These are phyloP conservation scores for Alfaro cultratus DNA, from an alignment of 2,797 vertebrate species.

Conservation along the genomic window DNA sequence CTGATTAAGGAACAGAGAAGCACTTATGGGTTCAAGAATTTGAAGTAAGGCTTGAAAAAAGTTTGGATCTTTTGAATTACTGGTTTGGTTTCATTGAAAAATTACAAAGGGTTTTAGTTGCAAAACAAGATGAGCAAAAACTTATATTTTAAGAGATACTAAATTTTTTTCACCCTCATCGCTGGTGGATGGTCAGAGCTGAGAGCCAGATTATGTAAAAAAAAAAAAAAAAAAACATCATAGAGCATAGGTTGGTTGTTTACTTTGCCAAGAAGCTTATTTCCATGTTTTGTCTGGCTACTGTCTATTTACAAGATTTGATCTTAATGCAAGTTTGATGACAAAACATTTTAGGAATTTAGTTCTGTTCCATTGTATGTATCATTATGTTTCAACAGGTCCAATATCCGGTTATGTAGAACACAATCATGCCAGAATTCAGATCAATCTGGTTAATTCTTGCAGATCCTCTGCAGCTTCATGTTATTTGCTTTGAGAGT, in stretches of 20 bases:
- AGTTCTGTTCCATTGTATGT: not conserved
- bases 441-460: not conserved
- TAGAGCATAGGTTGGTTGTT: not conserved
- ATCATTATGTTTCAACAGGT: not conserved
- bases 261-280: not conserved
- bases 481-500: not conserved
- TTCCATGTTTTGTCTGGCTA: not conserved
- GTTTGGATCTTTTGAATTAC: not conserved
- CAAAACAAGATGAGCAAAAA: not conserved
- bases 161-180: not conserved
- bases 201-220: not conserved
- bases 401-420: not conserved
- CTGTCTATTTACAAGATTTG: not conserved
- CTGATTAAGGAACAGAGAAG: slow-evolving; percentile 43
- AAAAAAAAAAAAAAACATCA: not conserved
- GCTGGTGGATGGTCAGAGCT: not conserved
- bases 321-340: not conserved
- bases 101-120: not conserved
- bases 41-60: not conserved
- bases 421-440: not conserved
- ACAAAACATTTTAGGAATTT: not conserved
- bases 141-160: not conserved
- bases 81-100: not conserved
- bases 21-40: slow-evolving; percentile 31
- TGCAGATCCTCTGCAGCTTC: not conserved